Percentiles rank a stretch among this genome's conserved stretches.
phyloP scores from a whole-genome alignment of 2,113 vertebrate genomes.

The Machaerirhynchus nigripectus region DNA sequence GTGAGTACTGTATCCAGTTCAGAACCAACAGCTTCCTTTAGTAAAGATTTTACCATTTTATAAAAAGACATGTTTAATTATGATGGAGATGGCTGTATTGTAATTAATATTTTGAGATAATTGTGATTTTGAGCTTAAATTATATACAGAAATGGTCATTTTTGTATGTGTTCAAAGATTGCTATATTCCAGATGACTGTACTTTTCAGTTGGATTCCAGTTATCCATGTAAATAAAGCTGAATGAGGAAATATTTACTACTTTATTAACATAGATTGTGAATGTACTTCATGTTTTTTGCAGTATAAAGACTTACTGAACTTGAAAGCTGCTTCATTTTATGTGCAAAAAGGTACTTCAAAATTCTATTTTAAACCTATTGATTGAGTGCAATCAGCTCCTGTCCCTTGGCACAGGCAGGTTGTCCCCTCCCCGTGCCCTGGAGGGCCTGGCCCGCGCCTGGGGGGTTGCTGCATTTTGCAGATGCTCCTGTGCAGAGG shows the following conservation, averaged over 20 bases:
- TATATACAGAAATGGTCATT: conserved; percentile 92
- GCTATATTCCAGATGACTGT: conserved; percentile 81
- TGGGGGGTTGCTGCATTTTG: conserved; percentile 89
- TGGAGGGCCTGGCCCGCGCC: conserved; percentile 38
- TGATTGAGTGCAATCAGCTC: conserved; percentile 82
- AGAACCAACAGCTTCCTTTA: conserved; percentile 77
- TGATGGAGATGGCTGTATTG: conserved; percentile 89
- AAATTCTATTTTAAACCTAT: conserved; percentile 83
- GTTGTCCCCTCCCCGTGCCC: conserved; percentile 83
- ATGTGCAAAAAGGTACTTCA: conserved; percentile 89
- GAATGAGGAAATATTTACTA: conserved; percentile 89
- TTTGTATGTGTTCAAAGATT: conserved; percentile 95
- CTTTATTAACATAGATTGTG: conserved; percentile 94
- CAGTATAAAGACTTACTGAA: conserved; percentile 87
- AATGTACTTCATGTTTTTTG: conserved; percentile 95
- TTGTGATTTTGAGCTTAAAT: conserved; percentile 98
- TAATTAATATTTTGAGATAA: conserved; percentile 98
- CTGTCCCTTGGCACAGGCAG: conserved; percentile 89
- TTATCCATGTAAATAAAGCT: conserved; percentile 94
- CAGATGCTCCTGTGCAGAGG: conserved; percentile 92
- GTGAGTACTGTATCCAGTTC: conserved; percentile 73
- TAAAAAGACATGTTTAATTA: conserved; percentile 78
- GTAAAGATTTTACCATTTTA: conserved; percentile 79
- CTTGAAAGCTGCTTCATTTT: conserved; percentile 95
- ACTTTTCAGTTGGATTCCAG: conserved; percentile 83